Evolutionary conservation across 2,113 vertebrate species (phyloP).

Genomic region (Struthio camelus): DNA sequence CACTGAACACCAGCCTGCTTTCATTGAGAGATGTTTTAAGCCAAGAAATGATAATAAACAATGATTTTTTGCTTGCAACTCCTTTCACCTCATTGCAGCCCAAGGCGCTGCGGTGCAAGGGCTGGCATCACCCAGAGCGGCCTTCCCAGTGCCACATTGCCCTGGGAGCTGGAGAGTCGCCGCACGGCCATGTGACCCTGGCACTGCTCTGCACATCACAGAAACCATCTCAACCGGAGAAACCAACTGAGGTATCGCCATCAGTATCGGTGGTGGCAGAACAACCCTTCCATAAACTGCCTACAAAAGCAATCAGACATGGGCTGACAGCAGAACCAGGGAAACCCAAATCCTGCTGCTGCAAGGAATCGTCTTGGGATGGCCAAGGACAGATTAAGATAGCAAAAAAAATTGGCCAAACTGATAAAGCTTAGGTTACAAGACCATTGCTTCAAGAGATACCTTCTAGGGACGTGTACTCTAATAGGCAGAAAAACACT

Average conservation of each 20-base stretch:
- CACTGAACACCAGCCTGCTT: background rate
- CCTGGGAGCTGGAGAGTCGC: background rate
- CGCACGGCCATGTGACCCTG: background rate
- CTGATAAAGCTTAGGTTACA: background rate
- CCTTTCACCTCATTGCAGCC: background rate
- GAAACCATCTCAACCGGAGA: accelerated
- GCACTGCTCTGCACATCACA: background rate
- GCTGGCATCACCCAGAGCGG: background rate
- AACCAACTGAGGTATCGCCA: background rate
- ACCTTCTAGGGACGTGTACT: background rate
- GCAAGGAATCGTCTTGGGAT: accelerated
- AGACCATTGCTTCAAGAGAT: background rate
- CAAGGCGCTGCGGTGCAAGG: background rate
- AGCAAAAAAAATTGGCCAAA: background rate
- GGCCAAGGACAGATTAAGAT: accelerated
- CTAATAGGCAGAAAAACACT: accelerated
- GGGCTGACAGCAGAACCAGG: accelerated
- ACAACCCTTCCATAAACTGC: background rate
- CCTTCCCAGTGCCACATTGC: background rate
- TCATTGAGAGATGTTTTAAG: background rate
- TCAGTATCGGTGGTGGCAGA: accelerated
- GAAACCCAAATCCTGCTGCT: background rate
- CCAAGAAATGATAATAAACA: background rate
- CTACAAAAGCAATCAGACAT: background rate
- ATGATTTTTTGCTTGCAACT: background rate